Evolutionary conservation across 37 sponge, comb jelly and placozoan genomes (phyloP), one percentile per base, ranked within the genome.

Genomic region (Halisarca cf. caerulea): DNA sequence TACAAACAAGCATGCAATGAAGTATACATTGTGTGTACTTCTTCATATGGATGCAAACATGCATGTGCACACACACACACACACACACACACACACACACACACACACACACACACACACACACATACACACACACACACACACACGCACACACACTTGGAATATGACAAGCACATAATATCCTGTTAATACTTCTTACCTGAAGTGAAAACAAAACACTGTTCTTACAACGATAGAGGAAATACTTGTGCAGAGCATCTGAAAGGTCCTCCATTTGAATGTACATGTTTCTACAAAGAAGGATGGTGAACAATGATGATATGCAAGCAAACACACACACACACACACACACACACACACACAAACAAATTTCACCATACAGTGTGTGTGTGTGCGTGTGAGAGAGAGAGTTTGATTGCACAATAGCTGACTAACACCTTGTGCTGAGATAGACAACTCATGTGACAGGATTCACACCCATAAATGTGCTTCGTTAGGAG

Each of bases 221-320:
- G 47, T 79, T 72, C 24, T 90, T 58, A 61, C 92, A 91, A 18
- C 97, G 81, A 57, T 90, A 71, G 7, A 88, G 82, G 79, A 97
- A 92, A 82, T 92, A 97, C 58, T 87, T 86, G 79, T 97, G 91
- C 37, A 97, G 86, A 0, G 83, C 84, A 7, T 64, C 82, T 0
- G 95, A 89, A 23, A 97, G 58, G 43, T 87, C 91, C 5, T 92
- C 93, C 64, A 94, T 62, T 55, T 94, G 97, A 47, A 97, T 84
- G 75, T 97, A 97, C 93, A 94, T 86, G 81, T 87, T 90, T 9
- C 96, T 95, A 30, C 17, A 68, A 2, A 37, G 21, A 47, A 23
- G 62, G 20, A 79, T 28, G 25, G 30, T 20, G 32, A n/a, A 53
- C 25, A 9, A 30, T 25, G 25, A 4, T 2, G 11, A 14, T 0